Base-by-base conservation (phyloP, 2,888 invertebrate genomes). In the Tortrix viridana region DNA sequence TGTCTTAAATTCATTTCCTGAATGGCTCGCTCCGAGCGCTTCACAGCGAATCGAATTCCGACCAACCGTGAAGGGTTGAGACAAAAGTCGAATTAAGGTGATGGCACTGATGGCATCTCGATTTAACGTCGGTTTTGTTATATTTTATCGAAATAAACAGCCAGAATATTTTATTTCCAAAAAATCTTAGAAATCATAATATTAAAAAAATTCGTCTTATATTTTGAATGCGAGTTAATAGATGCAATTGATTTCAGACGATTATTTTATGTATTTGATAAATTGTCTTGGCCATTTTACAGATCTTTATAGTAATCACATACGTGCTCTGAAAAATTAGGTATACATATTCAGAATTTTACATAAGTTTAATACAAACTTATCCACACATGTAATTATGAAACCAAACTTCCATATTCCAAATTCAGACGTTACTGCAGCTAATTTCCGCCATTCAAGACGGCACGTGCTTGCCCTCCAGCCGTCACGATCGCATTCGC, bases 1-100 rank as follows among this genome's bases (percentile, higher is more conserved):
- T 64, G 71, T 68, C 73, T 73, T 75, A 80, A 80, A 77, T 76
- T 79, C 74, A 77, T 80, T 81, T 80, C 77, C 76, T 71, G 75
- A 72, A 75, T 71, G 72, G 61, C 38, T 53, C 53, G 52, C 26
- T 58, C 68, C 67, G 67, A 56, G 60, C 70, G 60, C 67, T 68
- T 65, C 67, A 65, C 67, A 66, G 62, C 53, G 61, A 67, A 73
- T 76, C 74, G 69, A 76, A 72, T 73, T 66, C 68, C 73, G 69
- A 66, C 67, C 67, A 63, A 60, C 61, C 62, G 54, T 65, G 66
- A 72, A 69, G 68, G 69, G 66, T 61, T 68, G 60, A 69, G 60
- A 71, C 65, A 66, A 67, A 68, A 71, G 68, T 65, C 48, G 63
- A 41, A 67, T 66, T 62, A 60, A 63, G 55, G 61, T 54, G 66